These are phyloP conservation scores for Cephus spinipes DNA, from an alignment of 2,888 invertebrate species.

Conservation along the genomic window DNA sequence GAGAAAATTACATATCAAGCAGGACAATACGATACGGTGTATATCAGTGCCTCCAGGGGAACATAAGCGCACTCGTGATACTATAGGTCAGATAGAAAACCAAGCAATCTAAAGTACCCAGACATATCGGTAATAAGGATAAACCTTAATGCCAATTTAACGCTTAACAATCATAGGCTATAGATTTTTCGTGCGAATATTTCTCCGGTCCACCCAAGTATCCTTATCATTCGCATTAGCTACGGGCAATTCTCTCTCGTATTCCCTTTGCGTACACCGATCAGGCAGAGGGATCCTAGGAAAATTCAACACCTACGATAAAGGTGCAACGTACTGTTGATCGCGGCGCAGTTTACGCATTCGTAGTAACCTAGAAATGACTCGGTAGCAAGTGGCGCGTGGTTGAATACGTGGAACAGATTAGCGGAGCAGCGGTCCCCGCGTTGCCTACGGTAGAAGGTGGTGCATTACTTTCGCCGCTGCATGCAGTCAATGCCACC, in stretches of 20 bases:
- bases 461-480: constrained; percentile 57
- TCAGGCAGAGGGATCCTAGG: neutral
- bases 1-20: constrained; percentile 7
- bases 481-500: constrained; percentile 52
- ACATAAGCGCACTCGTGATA: neutral
- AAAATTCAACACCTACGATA: neutral
- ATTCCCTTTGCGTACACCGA: neutral
- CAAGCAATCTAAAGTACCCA: neutral
- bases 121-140: neutral
- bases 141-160: neutral
- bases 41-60: neutral
- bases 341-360: constrained; percentile 28
- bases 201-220: neutral
- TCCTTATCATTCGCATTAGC: neutral
- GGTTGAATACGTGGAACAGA: constrained; percentile 42
- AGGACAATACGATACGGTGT: neutral
- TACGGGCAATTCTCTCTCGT: neutral
- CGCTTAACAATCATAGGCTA: neutral
- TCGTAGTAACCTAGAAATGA: constrained; percentile 57
- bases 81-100: neutral
- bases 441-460: neutral
- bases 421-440: constrained; percentile 28
- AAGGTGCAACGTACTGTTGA: neutral
- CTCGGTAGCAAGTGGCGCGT: constrained; percentile 30
- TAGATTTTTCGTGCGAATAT: neutral